Evolutionary conservation across 1,140 invertebrate species (phyloP), one percentile per base, ranked within the genome.

Genomic region (Eupristina koningsbergeri): DNA sequence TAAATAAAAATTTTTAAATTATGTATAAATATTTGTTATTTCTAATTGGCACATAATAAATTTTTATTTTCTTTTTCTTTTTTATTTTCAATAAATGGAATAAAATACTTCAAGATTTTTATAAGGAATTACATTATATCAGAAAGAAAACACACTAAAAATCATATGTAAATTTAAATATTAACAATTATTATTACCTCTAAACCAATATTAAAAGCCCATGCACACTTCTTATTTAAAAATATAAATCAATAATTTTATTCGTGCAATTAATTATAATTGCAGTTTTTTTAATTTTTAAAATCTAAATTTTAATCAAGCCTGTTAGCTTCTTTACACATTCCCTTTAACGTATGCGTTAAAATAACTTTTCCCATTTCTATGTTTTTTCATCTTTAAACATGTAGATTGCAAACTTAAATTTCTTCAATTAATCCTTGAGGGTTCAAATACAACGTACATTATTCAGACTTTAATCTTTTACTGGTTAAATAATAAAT

Each of bases 281-380:
- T 41, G 1, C 41, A 39, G 9, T 41, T 41, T 39, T 71, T 41
- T 26, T 0, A 41, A 41, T 41, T 71, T 41, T 41, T 71, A 41
- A 26, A 1, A 22, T n/a, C 0, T 8, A 45, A 64, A 78, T 64
- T 64, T 63, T 78, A 63, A 78, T 41, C 36, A 29, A 41, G 31
- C 41, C 76, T 45, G 8, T 64, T 78, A 63, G 39, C 58, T 58
- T 78, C 39, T 39, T 64, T 78, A 63, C 26, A 71, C 17, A 71
- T 22, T n/a, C 11, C 26, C 7, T 71, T 39, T 41, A 41, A 71
- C 1, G 8, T 5, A 11, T n/a, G 3, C 31, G 36, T 3, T 5
- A 15, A 39, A 34, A 67, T 64, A 67, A 67, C 6, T 17, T 17
- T 7, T 15, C 6, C 31, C 13, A 5, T 36, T 15, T n/a, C 34